Evolutionary conservation across 1,140 invertebrate species (phyloP), one percentile per base, ranked within the genome.

Genomic region (Littorina saxatilis): DNA sequence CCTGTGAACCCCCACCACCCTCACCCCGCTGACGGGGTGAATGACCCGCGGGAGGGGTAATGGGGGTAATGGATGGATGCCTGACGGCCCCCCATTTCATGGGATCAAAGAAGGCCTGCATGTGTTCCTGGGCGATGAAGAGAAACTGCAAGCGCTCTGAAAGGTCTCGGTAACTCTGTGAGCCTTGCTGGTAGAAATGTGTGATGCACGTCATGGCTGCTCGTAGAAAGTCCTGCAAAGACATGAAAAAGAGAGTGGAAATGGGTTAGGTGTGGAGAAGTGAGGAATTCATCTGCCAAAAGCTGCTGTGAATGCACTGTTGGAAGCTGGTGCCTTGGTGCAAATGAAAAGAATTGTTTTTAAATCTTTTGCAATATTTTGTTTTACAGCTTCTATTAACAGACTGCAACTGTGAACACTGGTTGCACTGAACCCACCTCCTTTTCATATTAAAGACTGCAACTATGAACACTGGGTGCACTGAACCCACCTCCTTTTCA

Each of bases 151-250:
- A 80, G 37, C 88, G 83, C 0, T 77, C 79, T 50, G 81, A 77
- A 61, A 92, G 86, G 82, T 92, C 90, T 40, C 85, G 66, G 79
- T 92, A 92, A 55, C 85, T 90, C 13, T 81, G 86, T 40, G 90
- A 89, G 9, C 88, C 88, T 37, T 87, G 83, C 80, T 87, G 87
- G 82, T 90, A 92, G 85, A 92, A 92, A 79, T 87, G 87, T 35
- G 83, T 87, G 66, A 91, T 90, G 82, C 91, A 92, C 2, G 90
- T 92, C 90, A 92, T 91, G 47, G 91, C 88, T 20, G 91, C 91
- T 75, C 92, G 83, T 1, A 92, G 84, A 81, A 86, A 91, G 87
- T 92, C 92, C 91, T 92, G 82, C 29, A 63, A 23, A 58, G 1
- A 23, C 5, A 58, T 58, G 55, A n/a, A 58, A 58, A 58, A 23